Evolutionary conservation across 2,113 vertebrate species (phyloP), one percentile per base, ranked within the genome.

Genomic region (Microcebus murinus): DNA sequence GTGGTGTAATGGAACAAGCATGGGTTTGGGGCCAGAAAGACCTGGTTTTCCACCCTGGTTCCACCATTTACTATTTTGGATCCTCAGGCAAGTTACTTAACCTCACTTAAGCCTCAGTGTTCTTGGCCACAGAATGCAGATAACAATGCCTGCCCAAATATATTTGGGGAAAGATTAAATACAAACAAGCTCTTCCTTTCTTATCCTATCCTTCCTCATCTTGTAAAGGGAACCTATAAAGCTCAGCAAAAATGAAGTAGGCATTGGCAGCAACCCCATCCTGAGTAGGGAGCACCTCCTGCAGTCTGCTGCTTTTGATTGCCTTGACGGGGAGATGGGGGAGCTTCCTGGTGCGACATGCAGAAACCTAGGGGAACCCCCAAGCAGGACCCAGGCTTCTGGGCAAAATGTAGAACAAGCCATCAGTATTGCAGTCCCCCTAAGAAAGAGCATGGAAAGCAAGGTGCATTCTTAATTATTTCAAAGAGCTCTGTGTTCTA

Each of bases 71-170:
- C n/a, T 39, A 36, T 55, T 74, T 29, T 73, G 48, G 94, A 93
- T 85, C 94, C 4, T 0, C 12, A 0, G 55, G 85, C 59, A 84
- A 95, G 67, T 93, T 95, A 39, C 59, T 88, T 82, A 87, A 68
- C 61, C 71, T 92, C 23, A 76, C 65, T 90, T 77, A 85, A 63
- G n/a, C 52, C n/a, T 95, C 84, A 29, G 2, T 57, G 81, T 92
- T 95, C 70, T 96, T 96, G 50, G 52, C 81, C 48, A 45, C 68
- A 94, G 87, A 96, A 76, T 65, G 74, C 39, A 92, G 79, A 81
- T 68, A 70, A 83, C 39, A 80, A 87, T 65, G 45, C 23, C 93
- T 94, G 36, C 23, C 61, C 81, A 39, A 45, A 45, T 92, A 65
- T 29, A 55, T 85, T 63, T 87, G 6, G 27, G 39, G 50, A 70